These are phyloP conservation scores for Phlogophora meticulosa DNA, from an alignment of 2,888 invertebrate species.

Conservation along the genomic window DNA sequence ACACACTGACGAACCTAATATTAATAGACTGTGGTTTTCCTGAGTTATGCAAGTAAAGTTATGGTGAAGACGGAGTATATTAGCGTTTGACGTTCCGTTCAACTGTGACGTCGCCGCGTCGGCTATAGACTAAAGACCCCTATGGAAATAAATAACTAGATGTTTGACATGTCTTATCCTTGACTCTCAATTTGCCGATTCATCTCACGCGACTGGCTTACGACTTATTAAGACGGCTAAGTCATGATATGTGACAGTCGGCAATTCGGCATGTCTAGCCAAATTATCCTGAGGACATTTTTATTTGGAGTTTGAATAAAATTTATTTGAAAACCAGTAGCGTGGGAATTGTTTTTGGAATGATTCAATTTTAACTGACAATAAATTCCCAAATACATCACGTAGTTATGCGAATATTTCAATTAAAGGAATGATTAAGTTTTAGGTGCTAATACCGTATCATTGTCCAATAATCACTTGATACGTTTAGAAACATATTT, in stretches of 20 bases:
- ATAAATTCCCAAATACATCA: not conserved
- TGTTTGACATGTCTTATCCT: slow-evolving; percentile 45
- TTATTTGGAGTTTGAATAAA: slow-evolving; percentile 41
- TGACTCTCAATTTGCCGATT: slow-evolving; percentile 51
- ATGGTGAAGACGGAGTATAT: not conserved
- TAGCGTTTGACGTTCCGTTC: slow-evolving; percentile 32
- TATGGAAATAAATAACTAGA: slow-evolving; percentile 47
- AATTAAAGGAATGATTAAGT: not conserved
- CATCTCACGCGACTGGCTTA: slow-evolving; percentile 49
- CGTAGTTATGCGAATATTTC: not conserved
- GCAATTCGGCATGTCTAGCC: slow-evolving; percentile 35
- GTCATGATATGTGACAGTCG: slow-evolving; percentile 34
- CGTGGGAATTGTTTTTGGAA: slow-evolving; percentile 27
- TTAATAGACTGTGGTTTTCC: slow-evolving; percentile 9
- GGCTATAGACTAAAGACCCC: slow-evolving; percentile 24
- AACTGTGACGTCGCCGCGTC: slow-evolving; percentile 1
- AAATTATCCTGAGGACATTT: slow-evolving; percentile 30
- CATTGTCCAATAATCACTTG: too few relatives aligned
- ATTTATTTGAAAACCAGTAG: slow-evolving; percentile 35
- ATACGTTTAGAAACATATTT: not conserved
- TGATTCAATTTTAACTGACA: slow-evolving; percentile 1
- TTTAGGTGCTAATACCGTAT: too few relatives aligned
- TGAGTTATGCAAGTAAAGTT: not conserved
- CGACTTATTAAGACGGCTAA: slow-evolving; percentile 39
- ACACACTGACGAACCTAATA: not conserved